Base-by-base conservation (phyloP, 2,797 vertebrate genomes). In the Darevskia mixta region DNA sequence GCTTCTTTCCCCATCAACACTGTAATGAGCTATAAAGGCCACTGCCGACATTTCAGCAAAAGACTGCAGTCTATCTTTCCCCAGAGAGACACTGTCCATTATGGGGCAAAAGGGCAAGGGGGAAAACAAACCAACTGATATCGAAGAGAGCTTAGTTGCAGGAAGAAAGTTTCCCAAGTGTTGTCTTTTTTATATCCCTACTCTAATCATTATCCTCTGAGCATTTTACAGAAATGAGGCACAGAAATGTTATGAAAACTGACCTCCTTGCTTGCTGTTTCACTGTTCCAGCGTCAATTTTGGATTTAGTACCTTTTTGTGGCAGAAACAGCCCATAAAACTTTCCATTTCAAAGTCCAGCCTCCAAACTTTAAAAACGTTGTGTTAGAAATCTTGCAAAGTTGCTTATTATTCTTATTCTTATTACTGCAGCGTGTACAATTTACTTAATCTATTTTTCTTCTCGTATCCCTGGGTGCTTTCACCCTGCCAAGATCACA, bases 1-100 rank as follows among this genome's bases (percentile, higher is more conserved):
- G 7, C 8, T 61, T 58, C 9, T 76, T 32, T 79, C 87, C 32
- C 58, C 23, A 69, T 1, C 64, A 79, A 11, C 29, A 29, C 75
- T 81, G 71, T 49, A 89, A 87, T 92, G 90, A 92, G 82, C 77
- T 83, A 87, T 1, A 88, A 80, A 80, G 55, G n/a, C 20, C 88
- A 84, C 35, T 76, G 89, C 82, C 49, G 90, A 81, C 90, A 55
- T 41, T 43, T 78, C 66, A 76, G 3, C 17, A 88, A 79, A 0
- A 79, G 89, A 64, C 73, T 69, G 35, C 78, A 32, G 35, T 17
- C 82, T 81, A 77, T 86, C 79, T 81, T 73, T 43, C n/a, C 69
- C 69, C 32, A 23, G 76, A 80, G 1, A 25, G 87, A 80, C 0
- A 82, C 87, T 55, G 55, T 64, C 61, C 80, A 27, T 49, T 27